Percentiles rank a stretch among this genome's conserved stretches.
Evolutionary conservation across 2,888 invertebrate genomes (phyloP).

Genomic region (Hetaerina titia): DNA sequence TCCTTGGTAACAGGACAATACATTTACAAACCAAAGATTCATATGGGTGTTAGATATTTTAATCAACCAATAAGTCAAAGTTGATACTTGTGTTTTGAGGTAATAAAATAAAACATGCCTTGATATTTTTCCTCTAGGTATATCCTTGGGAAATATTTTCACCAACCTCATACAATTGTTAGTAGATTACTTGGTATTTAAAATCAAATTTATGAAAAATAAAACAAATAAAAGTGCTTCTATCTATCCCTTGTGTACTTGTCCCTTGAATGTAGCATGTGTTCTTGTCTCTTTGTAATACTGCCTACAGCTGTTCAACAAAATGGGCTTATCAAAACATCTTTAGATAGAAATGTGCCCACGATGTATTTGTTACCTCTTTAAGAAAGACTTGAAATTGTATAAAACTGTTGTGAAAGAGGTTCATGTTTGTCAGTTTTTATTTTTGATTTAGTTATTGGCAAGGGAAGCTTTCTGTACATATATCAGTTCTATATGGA

Average conservation of each 20-base stretch:
- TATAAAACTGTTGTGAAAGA: slow-evolving; percentile 63
- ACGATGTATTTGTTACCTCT: slow-evolving; percentile 61
- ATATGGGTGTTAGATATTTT: slow-evolving; percentile 67
- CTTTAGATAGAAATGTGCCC: slow-evolving; percentile 61
- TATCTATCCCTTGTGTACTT: slow-evolving; percentile 67
- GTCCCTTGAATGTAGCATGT: slow-evolving; percentile 66
- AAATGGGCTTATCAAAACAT: slow-evolving; percentile 60
- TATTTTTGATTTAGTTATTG: slow-evolving; percentile 55
- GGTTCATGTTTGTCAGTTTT: slow-evolving; percentile 62
- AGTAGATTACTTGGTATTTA: slow-evolving; percentile 64
- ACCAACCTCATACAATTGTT: slow-evolving; percentile 65
- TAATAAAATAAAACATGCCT: slow-evolving; percentile 55
- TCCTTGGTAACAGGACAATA: slow-evolving; percentile 67
- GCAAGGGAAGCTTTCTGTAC: slow-evolving; percentile 51
- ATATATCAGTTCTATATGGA: slow-evolving; percentile 45
- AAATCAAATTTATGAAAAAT: slow-evolving; percentile 65
- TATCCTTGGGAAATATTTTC: slow-evolving; percentile 65
- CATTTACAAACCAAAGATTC: slow-evolving; percentile 55
- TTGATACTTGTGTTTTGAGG: slow-evolving; percentile 66
- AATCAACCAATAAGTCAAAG: slow-evolving; percentile 64
- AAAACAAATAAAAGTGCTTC: slow-evolving; percentile 65
- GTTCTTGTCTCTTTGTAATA: slow-evolving; percentile 64
- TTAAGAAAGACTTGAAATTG: slow-evolving; percentile 58
- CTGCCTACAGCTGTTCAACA: slow-evolving; percentile 60
- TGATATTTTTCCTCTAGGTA: slow-evolving; percentile 64